Base-by-base conservation (phyloP, 2,888 invertebrate species). In the Dynastes maya region DNA sequence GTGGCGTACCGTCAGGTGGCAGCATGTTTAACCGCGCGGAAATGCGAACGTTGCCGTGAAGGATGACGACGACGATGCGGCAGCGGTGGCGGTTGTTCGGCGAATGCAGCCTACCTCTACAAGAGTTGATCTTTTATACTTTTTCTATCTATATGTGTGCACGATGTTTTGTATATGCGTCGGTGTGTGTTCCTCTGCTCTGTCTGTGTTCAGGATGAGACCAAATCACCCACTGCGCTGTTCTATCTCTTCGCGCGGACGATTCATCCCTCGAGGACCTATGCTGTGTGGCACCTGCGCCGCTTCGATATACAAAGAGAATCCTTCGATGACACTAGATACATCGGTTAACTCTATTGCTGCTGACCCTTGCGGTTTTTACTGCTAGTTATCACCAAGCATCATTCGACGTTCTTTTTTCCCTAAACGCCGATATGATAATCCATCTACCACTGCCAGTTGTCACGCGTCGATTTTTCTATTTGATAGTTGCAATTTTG, bases 1-100 rank as follows among this genome's bases (percentile, higher is more conserved):
- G 85, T 80, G 84, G 84, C 80, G 83, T 82, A 81, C 82, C 82
- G 84, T 87, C 86, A 84, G 86, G 87, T 84, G 87, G 86, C 86
- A 87, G 79, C 79, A 79, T 87, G 85, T 84, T 86, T 85, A 84
- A 77, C 83, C 80, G 83, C 82, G 84, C 81, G 84, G 81, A 83
- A 84, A 83, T 72, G 72, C 72, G 71, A 55, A 32, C 71, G 32
- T 55, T 71, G 55, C 55, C 55, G 40, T 40, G 72, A 72, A 37
- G 32, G 53, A 37, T 71, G 53, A 22, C 22, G 22, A 22, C 22
- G 55, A 58, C 6, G 55, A 22, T 53, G 72, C 58, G 72, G 40
- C 58, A 22, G 58, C 37, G 40, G 55, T 4, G 58, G 40, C 58
- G 72, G 61, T 72, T 72, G 58, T 58, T 58, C 58, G 58, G 37